Evolutionary conservation across 2,113 vertebrate genomes (phyloP).

Genomic region (Microcebus griseorufus): DNA sequence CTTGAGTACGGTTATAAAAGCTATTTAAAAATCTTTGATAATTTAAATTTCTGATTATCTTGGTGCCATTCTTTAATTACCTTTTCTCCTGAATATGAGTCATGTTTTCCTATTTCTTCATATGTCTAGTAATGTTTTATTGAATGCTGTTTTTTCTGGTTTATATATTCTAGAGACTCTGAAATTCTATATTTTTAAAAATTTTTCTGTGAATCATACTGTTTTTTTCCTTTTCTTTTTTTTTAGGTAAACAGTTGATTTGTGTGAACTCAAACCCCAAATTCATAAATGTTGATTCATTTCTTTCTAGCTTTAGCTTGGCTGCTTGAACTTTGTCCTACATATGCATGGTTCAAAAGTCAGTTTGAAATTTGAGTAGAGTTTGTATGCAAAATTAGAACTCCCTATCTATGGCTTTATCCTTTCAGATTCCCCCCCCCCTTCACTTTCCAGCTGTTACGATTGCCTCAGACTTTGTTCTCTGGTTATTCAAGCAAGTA

Average conservation of each 20-base stretch:
- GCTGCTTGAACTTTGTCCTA: not conserved
- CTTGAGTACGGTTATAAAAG: not conserved
- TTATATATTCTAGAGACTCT: not conserved
- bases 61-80: not conserved
- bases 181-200: not conserved
- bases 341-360: not conserved
- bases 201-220: not conserved
- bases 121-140: not conserved
- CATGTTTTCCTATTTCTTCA: not conserved
- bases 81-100: not conserved
- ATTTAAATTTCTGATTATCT: not conserved
- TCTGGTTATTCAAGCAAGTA: not conserved
- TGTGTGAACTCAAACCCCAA: not conserved
- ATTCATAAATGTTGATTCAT: not conserved
- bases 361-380: not conserved
- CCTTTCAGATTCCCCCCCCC: not conserved
- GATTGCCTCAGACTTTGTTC: not conserved
- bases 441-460: not conserved
- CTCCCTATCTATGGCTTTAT: not conserved
- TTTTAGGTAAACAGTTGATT: not conserved
- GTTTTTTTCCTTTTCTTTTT: not conserved
- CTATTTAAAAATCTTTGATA: not conserved
- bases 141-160: not conserved
- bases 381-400: not conserved
- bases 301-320: not conserved